Evolutionary conservation across 2,888 invertebrate species (phyloP).

Genomic region (Petrolisthes manimaculis): DNA sequence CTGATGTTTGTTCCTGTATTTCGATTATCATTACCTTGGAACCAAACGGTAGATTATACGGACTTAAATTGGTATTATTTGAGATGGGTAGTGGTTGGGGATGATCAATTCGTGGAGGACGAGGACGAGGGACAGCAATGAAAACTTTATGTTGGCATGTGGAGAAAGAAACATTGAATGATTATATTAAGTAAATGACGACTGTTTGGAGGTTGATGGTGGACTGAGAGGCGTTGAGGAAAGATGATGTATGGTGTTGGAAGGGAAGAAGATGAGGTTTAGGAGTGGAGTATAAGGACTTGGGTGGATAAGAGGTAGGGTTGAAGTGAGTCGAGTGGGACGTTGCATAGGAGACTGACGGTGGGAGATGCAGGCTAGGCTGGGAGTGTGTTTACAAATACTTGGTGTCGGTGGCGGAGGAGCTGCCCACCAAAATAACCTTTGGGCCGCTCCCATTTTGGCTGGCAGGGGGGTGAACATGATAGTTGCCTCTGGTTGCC

Average conservation of each 20-base stretch:
- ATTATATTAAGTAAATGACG: no score
- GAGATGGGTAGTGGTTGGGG: no score
- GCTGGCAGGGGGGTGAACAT: slow-evolving; percentile 37
- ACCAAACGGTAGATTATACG: no score
- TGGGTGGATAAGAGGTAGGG: background rate
- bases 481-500: slow-evolving; percentile 13
- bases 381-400: slow-evolving; percentile 57
- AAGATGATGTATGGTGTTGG: background rate
- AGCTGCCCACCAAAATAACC: slow-evolving; percentile 52
- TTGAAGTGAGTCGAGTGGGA: slow-evolving; percentile 1
- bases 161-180: no score
- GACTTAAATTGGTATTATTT: no score
- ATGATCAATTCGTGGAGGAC: no score
- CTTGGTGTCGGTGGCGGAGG: slow-evolving; percentile 62
- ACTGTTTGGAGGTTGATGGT: no score
- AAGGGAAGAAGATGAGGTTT: background rate
- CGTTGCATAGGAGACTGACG: slow-evolving; percentile 23
- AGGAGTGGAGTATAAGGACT: background rate
- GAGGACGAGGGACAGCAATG: background rate
- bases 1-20: no score
- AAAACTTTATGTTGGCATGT: no score
- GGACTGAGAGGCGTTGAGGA: background rate
- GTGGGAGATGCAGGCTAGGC: slow-evolving; percentile 23
- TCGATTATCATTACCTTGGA: no score
- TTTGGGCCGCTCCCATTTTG: slow-evolving; percentile 60